Percentiles rank a stretch among this genome's conserved stretches.
Conservation (phyloP, 2,888 invertebrate species). For the Heliconius sara region DNA sequence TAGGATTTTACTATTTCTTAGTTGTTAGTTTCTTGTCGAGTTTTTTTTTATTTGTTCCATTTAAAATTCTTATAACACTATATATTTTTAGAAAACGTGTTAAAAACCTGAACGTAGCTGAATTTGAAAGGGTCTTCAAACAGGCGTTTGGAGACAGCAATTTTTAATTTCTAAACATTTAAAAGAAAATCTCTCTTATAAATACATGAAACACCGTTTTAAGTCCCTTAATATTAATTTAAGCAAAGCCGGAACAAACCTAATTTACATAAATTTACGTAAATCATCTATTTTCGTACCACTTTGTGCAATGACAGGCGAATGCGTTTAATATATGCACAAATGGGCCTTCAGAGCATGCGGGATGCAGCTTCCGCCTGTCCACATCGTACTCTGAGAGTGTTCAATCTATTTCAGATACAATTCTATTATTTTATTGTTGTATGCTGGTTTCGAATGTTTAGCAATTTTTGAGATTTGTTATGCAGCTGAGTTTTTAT, state of each 20-base stretch:
- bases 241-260: background rate
- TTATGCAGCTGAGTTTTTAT: too few relatives aligned
- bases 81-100: background rate
- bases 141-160: too few relatives aligned
- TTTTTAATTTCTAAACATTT: too few relatives aligned
- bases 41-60: background rate
- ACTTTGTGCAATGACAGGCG: slow-evolving; percentile 12
- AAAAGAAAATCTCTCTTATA: background rate
- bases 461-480: too few relatives aligned
- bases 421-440: slow-evolving; percentile 14
- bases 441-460: background rate
- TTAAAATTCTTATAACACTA: background rate
- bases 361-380: slow-evolving; percentile 40
- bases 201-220: background rate
- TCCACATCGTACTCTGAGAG: slow-evolving; percentile 42
- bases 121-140: background rate
- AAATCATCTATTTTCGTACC: slow-evolving; percentile 23
- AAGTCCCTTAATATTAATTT: background rate
- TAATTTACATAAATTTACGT: background rate
- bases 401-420: slow-evolving; percentile 40
- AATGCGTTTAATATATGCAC: slow-evolving; percentile 15
- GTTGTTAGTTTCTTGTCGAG: background rate
- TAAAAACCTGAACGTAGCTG: background rate
- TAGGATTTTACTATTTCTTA: background rate
- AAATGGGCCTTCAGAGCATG: slow-evolving; percentile 37